A percentile compares a stretch with the other conserved stretches of the same genome.
These are phyloP conservation scores for Recurvirostra avosetta DNA, from an alignment of 2,113 vertebrate species.

Conservation along the genomic window DNA sequence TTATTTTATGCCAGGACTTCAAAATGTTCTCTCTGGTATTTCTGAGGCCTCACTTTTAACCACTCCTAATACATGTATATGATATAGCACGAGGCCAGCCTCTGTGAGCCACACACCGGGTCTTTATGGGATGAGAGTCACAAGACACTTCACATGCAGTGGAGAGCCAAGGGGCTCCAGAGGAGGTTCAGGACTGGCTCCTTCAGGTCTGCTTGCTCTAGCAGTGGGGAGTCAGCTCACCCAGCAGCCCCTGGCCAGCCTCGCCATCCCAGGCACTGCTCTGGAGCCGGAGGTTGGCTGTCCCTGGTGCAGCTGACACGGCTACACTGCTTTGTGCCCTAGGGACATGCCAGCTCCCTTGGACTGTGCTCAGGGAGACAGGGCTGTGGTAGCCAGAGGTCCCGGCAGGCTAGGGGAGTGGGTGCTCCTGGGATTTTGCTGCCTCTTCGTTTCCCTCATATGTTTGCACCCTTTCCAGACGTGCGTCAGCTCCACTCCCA, in stretches of 20 bases:
- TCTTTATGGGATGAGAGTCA: not conserved
- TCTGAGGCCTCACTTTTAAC: not conserved
- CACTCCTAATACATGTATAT: not conserved
- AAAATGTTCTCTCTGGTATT: not conserved
- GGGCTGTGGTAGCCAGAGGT: not conserved
- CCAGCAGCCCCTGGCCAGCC: not conserved
- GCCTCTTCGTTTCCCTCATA: not conserved
- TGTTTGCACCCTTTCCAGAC: not conserved
- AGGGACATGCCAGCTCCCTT: not conserved
- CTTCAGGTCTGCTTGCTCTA: not conserved
- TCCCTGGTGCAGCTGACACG: not conserved
- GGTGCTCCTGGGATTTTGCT: not conserved
- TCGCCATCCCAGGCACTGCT: not conserved
- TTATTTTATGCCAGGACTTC: not conserved
- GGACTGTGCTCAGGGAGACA: not conserved
- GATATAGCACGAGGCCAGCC: not conserved
- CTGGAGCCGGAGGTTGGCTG: not conserved
- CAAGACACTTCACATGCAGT: not conserved
- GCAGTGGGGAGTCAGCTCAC: not conserved
- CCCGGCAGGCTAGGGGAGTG: not conserved
- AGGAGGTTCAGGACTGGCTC: not conserved
- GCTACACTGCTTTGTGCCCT: rapidly evolving
- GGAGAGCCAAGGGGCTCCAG: not conserved
- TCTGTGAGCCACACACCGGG: not conserved
- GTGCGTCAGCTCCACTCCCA: not conserved